A percentile compares a stretch with the other conserved stretches of the same genome.
phyloP scores from a whole-genome alignment of 2,888 invertebrate genomes.

The Petrophora chlorosata region DNA sequence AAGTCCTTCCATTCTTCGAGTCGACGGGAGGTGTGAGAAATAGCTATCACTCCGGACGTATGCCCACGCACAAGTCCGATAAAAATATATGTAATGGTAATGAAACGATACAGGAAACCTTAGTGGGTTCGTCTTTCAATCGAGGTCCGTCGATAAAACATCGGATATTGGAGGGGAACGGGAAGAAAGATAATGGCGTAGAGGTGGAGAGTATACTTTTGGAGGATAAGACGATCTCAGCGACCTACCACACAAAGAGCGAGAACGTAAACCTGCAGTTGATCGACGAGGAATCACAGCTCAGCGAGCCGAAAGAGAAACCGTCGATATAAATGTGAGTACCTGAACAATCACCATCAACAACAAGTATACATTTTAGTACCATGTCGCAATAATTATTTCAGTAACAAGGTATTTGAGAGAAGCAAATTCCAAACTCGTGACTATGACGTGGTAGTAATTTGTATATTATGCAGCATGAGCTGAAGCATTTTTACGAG shows the following conservation, averaged over 20 bases:
- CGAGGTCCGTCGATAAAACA: constrained; percentile 78
- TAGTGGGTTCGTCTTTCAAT: constrained; percentile 84
- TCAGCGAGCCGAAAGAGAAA: constrained; percentile 62
- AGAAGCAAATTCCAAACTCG: no score
- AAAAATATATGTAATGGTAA: constrained; percentile 88
- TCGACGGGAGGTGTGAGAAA: constrained; percentile 78
- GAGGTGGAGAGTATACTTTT: constrained; percentile 84
- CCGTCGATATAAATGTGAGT: constrained; percentile 64
- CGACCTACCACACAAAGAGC: constrained; percentile 63
- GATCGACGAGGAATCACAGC: constrained; percentile 72
- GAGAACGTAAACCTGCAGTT: constrained; percentile 72
- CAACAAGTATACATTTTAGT: no score
- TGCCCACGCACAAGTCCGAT: constrained; percentile 83
- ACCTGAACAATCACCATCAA: constrained; percentile 24
- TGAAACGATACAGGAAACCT: constrained; percentile 88
- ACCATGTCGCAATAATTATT: no score
- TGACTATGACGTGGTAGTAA: no score
- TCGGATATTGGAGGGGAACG: constrained; percentile 59
- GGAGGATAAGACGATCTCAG: constrained; percentile 70
- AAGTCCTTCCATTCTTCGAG: constrained; percentile 87
- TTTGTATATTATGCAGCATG: no score
- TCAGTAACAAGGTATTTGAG: no score
- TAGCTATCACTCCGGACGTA: constrained; percentile 74
- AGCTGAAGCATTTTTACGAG: no score
- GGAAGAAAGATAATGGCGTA: constrained; percentile 78